Base-by-base conservation (phyloP, 2,113 vertebrate genomes). In the Anolis sagrei region DNA sequence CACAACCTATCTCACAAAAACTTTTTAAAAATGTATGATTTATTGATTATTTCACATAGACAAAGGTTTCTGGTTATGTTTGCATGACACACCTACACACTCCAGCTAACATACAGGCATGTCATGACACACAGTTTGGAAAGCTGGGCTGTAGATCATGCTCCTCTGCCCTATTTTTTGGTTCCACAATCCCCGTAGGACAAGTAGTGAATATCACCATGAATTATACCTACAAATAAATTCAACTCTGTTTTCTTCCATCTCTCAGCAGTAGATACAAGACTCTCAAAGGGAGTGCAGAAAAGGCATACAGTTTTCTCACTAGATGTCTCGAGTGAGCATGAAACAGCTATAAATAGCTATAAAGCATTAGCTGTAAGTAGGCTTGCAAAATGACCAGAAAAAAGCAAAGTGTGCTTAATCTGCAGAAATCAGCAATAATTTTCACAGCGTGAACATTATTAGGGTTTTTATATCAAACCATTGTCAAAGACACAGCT, bases 151-250 rank as follows among this genome's bases (percentile, higher is more conserved):
- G n/a, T n/a, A n/a, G 10, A 51, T 10, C 49, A 51, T 51, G 49
- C 10, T 51, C 49, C 10, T 51, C 49, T 51, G 49, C 25, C 87
- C 32, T 81, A 76, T 68, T 0, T 0, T 19, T 80, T 39, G 82
- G 5, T 19, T 39, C 13, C 18, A 89, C 84, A 49, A 7, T 86
- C 49, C 49, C 84, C 69, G 70, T 66, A 19, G 44, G 14, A 87
- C 68, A 29, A 81, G 25, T n/a, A 10, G 82, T 62, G 11, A 86
- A 32, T 82, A 7, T 21, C 86, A 27, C 76, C 13, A n/a, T 48
- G 85, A 0, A 0, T 23, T 39, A 82, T 21, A 91, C n/a, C 7
- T 79, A 48, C 27, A 34, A 25, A 27, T 76, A 89, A 51, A 5
- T 21, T 73, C 34, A 23, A 44, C 8, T 49, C 23, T 49, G 9